A percentile compares a stretch with the other conserved stretches of the same genome.
Conservation (phyloP, 2,888 invertebrate genomes). For the Hanleya hanleyi region DNA sequence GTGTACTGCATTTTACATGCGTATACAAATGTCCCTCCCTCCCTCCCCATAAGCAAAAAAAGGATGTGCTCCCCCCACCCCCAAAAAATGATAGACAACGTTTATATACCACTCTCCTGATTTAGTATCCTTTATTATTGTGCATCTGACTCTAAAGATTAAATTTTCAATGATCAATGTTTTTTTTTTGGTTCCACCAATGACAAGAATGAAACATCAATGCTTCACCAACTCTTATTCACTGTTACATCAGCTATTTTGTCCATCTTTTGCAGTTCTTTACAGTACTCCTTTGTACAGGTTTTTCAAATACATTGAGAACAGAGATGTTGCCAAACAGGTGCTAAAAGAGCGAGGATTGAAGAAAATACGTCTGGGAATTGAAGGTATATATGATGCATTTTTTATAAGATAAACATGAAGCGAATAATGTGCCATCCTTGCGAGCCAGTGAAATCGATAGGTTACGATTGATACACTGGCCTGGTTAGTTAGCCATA, state of each 20-base stretch:
- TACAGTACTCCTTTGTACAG: constrained; percentile 96
- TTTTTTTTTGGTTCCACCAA: neutral
- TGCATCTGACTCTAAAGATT: no score
- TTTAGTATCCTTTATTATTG: no score
- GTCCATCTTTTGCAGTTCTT: constrained; percentile 82
- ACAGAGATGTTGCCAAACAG: constrained; percentile 98
- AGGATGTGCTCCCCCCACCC: no score
- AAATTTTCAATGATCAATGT: no score
- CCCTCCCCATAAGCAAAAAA: no score
- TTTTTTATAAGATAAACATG: neutral
- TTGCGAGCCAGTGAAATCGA: neutral
- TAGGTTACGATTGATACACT: neutral
- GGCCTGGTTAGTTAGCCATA: no score
- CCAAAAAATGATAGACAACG: no score
- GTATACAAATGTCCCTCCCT: no score
- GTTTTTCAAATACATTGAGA: constrained; percentile 99
- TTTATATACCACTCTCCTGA: no score
- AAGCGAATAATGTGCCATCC: neutral
- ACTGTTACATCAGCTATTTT: no score
- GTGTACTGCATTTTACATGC: no score
- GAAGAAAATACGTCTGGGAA: constrained; percentile 98
- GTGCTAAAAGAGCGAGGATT: constrained; percentile 98
- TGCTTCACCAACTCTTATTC: no score
- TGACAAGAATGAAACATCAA: neutral
- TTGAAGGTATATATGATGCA: constrained; percentile 81